These are phyloP conservation scores for Odontophorus gujanensis DNA, from an alignment of 2,113 vertebrate genomes.

Conservation along the genomic window DNA sequence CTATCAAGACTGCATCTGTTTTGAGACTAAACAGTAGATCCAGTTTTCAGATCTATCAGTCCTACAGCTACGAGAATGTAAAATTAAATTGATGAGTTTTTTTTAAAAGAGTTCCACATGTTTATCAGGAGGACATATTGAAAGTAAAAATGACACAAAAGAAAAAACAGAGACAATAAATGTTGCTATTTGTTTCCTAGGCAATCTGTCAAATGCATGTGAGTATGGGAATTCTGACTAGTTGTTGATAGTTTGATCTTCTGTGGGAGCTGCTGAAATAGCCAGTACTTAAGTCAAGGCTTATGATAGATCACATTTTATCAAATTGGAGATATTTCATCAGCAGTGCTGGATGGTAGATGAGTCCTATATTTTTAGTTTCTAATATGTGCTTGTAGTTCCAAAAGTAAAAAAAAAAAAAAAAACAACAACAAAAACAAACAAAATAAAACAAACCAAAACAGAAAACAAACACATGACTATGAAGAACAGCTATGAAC, in stretches of 20 bases:
- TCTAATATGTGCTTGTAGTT: not conserved
- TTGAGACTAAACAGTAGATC: too few species aligned
- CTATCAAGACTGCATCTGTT: too few species aligned
- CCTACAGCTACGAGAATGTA: too few species aligned
- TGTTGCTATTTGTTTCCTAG: not conserved
- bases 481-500: not conserved
- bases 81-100: too few species aligned
- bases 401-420: too few species aligned
- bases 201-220: not conserved
- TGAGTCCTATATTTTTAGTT: not conserved
- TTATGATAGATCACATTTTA: not conserved
- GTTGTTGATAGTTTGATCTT: not conserved
- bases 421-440: too few species aligned
- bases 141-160: not conserved
- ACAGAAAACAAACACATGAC: not conserved
- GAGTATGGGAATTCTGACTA: not conserved
- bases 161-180: not conserved
- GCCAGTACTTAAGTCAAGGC: not conserved
- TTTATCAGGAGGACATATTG: too few species aligned
- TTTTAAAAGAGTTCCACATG: too few species aligned
- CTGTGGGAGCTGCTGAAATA: not conserved
- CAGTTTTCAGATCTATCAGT: too few species aligned
- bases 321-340: not conserved
- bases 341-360: not conserved
- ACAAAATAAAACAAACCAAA: too few species aligned